Evolutionary conservation across 2,797 vertebrate species (phyloP), one percentile per base, ranked within the genome.

Genomic region (Pseudomugil tenellus): DNA sequence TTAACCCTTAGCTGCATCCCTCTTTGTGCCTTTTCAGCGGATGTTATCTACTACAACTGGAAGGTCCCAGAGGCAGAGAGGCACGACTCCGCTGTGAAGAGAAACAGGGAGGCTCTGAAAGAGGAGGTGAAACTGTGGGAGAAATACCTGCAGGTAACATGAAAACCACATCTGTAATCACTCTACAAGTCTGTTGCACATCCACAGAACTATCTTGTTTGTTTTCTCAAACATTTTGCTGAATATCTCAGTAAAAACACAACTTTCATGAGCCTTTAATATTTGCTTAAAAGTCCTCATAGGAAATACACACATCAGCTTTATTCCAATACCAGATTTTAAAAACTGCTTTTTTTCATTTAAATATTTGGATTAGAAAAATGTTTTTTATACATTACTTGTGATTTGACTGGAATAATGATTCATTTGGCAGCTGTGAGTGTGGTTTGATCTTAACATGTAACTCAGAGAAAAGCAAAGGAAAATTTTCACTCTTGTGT

Each of bases 61-160:
- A 84, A 54, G 52, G 78, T 93, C 19, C 92, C 93, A 0, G 91
- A 93, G 59, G 85, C 6, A 1, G 93, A 94, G 87, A 85, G 91
- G 41, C 91, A 92, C 1, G 91, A 93, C 26, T 80, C 84, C 3
- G 89, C 92, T 4, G 0, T 88, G 46, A 76, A 89, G 76, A 89
- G 93, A 48, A 85, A 93, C 84, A 59, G 3, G 17, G 86, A 90
- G 19, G 32, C 28, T 4, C 72, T 92, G 48, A 48, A 0, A 2
- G 3, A 37, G 0, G 93, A 94, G 65, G 0, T 93, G 37, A 80
- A 87, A 41, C 46, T 92, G 14, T 94, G 93, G 93, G 93, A 94
- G 48, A 77, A 71, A 9, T 89, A 93, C 67, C 19, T 94, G 64
- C 5, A 76, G 56, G 67, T 70, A 63, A 16, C 2, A 21, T 10